Conservation (phyloP, 2,113 vertebrate genomes). For the Elephantulus edwardii region DNA sequence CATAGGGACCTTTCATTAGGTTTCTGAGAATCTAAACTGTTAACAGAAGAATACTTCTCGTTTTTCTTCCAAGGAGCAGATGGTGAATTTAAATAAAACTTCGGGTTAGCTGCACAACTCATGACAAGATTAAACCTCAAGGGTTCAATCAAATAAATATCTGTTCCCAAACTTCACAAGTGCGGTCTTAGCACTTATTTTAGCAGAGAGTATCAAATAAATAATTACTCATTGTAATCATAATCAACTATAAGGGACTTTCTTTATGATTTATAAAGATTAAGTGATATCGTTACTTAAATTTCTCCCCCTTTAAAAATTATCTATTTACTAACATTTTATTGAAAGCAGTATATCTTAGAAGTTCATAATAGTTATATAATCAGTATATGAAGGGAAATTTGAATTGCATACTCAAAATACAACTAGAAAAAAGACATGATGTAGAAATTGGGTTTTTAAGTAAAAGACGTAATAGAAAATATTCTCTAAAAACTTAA, state of each 20-base stretch:
- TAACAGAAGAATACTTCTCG: no score
- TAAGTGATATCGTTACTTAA: not conserved
- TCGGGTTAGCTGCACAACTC: no score
- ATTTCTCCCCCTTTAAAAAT: not conserved
- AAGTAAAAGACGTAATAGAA: not conserved
- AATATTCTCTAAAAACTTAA: not conserved
- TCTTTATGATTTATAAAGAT: not conserved
- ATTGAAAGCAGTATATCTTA: not conserved
- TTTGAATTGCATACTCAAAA: not conserved
- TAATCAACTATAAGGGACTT: not conserved
- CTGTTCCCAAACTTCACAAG: not conserved
- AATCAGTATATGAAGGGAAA: not conserved
- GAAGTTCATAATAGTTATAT: not conserved
- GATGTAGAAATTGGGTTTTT: not conserved
- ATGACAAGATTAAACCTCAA: no score
- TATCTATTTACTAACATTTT: not conserved
- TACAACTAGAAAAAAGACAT: not conserved
- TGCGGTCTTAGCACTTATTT: not conserved
- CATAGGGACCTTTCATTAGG: no score
- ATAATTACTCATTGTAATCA: constrained; percentile 33
- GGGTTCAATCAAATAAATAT: not conserved
- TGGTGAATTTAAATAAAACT: no score
- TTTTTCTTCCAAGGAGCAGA: no score
- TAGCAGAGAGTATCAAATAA: not conserved
- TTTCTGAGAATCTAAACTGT: no score